Percentiles rank a stretch among this genome's conserved stretches.
Evolutionary conservation across 2,888 invertebrate species (phyloP).

Genomic region (Phytoseiulus persimilis): DNA sequence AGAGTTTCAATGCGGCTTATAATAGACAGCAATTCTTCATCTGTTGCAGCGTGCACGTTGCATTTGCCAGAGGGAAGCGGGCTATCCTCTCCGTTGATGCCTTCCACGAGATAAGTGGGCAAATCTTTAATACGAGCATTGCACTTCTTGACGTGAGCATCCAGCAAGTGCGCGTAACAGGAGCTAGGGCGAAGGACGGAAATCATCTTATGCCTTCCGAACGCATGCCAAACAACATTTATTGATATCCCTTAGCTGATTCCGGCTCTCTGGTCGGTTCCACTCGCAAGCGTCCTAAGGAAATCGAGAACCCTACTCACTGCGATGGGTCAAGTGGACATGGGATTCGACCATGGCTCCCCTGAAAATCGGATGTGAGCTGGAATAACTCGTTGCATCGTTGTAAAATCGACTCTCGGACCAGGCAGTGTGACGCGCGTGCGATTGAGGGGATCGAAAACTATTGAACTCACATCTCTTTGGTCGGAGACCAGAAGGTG

Average conservation of each 20-base stretch:
- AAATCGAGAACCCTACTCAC: background rate
- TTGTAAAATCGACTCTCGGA: too few relatives aligned
- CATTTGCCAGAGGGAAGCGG: background rate
- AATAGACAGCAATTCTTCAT: slow-evolving; percentile 45
- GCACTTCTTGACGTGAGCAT: slow-evolving; percentile 52
- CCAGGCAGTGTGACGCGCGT: too few relatives aligned
- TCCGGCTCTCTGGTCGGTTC: too few relatives aligned
- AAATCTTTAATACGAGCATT: slow-evolving; percentile 47
- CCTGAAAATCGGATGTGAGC: background rate
- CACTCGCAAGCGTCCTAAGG: background rate
- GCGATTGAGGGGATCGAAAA: too few relatives aligned
- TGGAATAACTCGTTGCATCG: too few relatives aligned
- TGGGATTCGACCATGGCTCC: background rate
- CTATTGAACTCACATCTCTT: background rate
- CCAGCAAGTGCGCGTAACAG: slow-evolving; percentile 50
- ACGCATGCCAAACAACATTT: too few relatives aligned
- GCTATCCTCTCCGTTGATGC: slow-evolving; percentile 12
- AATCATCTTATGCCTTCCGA: background rate
- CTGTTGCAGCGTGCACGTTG: slow-evolving; percentile 41
- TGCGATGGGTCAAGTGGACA: slow-evolving; percentile 30
- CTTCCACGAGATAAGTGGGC: slow-evolving; percentile 41
- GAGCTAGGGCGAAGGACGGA: slow-evolving; percentile 46
- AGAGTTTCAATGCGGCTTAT: slow-evolving; percentile 43
- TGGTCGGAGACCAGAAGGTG: slow-evolving; percentile 15
- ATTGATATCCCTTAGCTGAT: too few relatives aligned